Evolutionary conservation across 1,140 invertebrate species (phyloP).

Genomic region (Leptinotarsa texana): DNA sequence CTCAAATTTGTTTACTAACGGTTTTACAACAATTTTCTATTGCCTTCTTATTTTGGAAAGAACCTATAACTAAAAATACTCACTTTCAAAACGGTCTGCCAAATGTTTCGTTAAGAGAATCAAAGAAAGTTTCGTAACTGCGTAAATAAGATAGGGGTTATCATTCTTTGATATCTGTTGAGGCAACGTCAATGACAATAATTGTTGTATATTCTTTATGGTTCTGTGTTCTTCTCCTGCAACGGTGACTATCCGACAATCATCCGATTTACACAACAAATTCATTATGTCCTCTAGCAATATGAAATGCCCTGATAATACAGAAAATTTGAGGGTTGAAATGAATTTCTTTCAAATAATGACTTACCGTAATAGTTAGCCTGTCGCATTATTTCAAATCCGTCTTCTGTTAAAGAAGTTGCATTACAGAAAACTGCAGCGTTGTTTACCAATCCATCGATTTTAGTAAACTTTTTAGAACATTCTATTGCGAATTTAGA

Average conservation of each 20-base stretch:
- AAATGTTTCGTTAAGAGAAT: conserved; percentile 50
- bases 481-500: conserved; percentile 47
- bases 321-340: background rate
- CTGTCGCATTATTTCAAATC: conserved; percentile 65
- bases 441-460: conserved; percentile 64
- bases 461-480: conserved; percentile 44
- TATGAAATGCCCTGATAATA: conserved; percentile 50
- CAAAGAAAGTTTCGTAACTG: conserved; percentile 50
- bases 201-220: conserved; percentile 30
- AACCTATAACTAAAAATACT: conserved; percentile 21
- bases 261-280: conserved; percentile 41
- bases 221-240: conserved; percentile 50
- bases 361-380: conserved; percentile 63
- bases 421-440: conserved; percentile 65
- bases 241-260: conserved; percentile 52
- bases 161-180: too few species aligned
- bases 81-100: conserved; percentile 45
- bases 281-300: conserved; percentile 50
- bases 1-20: too few species aligned
- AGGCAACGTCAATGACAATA: too few species aligned
- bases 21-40: too few species aligned
- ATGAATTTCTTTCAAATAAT: background rate
- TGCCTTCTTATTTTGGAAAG: too few species aligned
- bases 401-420: conserved; percentile 61
- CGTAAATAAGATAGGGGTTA: conserved; percentile 37